Conservation (phyloP, 35 echinoderm and acorn worm species). For the Antedon bifida region DNA sequence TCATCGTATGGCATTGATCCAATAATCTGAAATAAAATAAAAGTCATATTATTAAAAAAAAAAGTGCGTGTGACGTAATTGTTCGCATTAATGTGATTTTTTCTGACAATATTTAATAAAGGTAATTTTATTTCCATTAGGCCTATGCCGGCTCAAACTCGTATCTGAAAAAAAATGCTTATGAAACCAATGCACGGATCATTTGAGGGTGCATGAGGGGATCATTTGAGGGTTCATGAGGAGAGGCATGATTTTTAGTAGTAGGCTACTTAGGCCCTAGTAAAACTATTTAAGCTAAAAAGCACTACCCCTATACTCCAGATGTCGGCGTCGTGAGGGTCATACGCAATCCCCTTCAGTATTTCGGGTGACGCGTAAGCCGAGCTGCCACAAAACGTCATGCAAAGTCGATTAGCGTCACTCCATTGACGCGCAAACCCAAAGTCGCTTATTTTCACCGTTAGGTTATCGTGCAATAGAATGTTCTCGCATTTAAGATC, state of each 20-base stretch:
- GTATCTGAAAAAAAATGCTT: no score
- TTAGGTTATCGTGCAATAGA: constrained; percentile 39
- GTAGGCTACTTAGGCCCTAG: no score
- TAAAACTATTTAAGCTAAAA: no score
- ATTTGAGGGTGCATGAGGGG: no score
- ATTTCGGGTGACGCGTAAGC: constrained; percentile 85
- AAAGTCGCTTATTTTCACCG: constrained; percentile 74
- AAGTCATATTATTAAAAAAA: neutral
- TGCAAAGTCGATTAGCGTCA: constrained; percentile 45
- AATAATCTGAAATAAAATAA: constrained; percentile 17
- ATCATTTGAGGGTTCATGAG: no score
- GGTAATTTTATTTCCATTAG: no score
- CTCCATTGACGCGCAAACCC: constrained; percentile 71
- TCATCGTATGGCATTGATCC: constrained; percentile 93
- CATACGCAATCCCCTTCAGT: constrained; percentile 60
- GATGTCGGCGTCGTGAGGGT: constrained; percentile 59
- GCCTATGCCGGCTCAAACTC: no score
- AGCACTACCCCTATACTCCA: constrained; percentile 90
- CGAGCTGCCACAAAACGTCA: constrained; percentile 78
- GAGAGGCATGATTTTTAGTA: no score
- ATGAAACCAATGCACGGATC: no score
- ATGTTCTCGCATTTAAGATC: constrained; percentile 96
- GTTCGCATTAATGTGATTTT: no score
- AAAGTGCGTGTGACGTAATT: no score
- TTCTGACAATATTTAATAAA: no score